A percentile compares a stretch with the other conserved stretches of the same genome.
Evolutionary conservation across 2,888 invertebrate genomes (phyloP).

Genomic region (Andrena marginata): DNA sequence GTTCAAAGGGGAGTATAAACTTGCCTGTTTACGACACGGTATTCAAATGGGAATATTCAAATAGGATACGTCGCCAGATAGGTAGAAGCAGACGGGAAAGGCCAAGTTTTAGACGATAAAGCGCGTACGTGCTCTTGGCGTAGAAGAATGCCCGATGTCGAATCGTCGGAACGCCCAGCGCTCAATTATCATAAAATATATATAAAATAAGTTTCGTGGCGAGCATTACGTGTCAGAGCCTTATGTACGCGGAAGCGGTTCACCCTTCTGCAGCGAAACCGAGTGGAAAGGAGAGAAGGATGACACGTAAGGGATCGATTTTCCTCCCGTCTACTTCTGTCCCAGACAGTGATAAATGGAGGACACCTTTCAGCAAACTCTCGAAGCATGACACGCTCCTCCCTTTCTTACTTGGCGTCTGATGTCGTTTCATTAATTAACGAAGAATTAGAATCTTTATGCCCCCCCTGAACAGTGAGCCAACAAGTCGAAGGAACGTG

Average conservation of each 20-base stretch:
- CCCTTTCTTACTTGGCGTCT: slow-evolving; percentile 74
- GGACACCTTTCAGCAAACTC: slow-evolving; percentile 79
- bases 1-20: not conserved
- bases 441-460: slow-evolving; percentile 75
- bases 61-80: not conserved
- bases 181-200: slow-evolving; percentile 74
- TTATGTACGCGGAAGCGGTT: slow-evolving; percentile 48
- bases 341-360: slow-evolving; percentile 84
- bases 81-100: slow-evolving; percentile 22
- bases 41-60: slow-evolving; percentile 21
- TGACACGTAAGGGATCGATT: slow-evolving; percentile 81
- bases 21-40: slow-evolving; percentile 19
- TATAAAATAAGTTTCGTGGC: slow-evolving; percentile 62
- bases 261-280: slow-evolving; percentile 50
- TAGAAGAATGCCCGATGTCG: slow-evolving; percentile 57
- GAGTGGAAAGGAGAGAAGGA: slow-evolving; percentile 70
- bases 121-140: slow-evolving; percentile 47
- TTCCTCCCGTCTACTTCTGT: slow-evolving; percentile 82
- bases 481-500: slow-evolving; percentile 39
- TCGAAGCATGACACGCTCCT: slow-evolving; percentile 74
- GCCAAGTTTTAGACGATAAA: slow-evolving; percentile 29
- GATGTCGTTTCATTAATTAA: slow-evolving; percentile 80
- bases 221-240: not conserved
- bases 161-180: slow-evolving; percentile 30
- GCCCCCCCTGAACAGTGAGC: slow-evolving; percentile 8